These are phyloP conservation scores for Stomorhina lunata DNA, from an alignment of 2,888 invertebrate genomes.

Conservation along the genomic window DNA sequence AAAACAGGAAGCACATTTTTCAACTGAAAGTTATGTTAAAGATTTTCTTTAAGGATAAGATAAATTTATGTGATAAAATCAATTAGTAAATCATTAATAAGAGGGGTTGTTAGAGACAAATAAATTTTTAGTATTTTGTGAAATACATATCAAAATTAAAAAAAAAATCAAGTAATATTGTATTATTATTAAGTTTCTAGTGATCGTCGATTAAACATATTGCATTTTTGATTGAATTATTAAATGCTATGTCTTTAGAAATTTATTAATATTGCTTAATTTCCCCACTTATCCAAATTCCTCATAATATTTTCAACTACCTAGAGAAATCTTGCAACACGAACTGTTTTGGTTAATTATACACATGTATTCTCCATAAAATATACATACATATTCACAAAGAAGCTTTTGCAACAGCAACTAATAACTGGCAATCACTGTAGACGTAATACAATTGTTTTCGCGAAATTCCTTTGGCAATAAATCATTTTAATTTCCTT, in stretches of 20 bases:
- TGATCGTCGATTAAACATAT: too few relatives aligned
- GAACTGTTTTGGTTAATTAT: background rate
- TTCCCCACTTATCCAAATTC: too few relatives aligned
- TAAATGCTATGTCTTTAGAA: too few relatives aligned
- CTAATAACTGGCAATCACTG: background rate
- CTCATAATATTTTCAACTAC: background rate
- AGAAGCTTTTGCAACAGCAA: background rate
- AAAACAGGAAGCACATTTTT: constrained; percentile 19
- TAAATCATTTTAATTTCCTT: constrained; percentile 47
- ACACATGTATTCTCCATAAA: too few relatives aligned
- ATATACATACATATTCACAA: too few relatives aligned
- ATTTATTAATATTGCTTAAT: too few relatives aligned
- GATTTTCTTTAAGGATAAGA: constrained; percentile 13
- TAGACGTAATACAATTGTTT: background rate
- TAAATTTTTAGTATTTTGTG: too few relatives aligned
- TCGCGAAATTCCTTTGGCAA: constrained; percentile 16
- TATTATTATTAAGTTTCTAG: too few relatives aligned
- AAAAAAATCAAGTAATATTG: too few relatives aligned
- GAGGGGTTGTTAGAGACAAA: background rate
- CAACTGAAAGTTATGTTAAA: background rate
- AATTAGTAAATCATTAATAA: constrained; percentile 15
- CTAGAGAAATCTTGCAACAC: background rate
- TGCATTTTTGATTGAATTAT: too few relatives aligned
- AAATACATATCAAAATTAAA: too few relatives aligned
- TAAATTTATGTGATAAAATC: background rate